Evolutionary conservation across 2,113 vertebrate species (phyloP).

Genomic region (Amazona vittata): DNA sequence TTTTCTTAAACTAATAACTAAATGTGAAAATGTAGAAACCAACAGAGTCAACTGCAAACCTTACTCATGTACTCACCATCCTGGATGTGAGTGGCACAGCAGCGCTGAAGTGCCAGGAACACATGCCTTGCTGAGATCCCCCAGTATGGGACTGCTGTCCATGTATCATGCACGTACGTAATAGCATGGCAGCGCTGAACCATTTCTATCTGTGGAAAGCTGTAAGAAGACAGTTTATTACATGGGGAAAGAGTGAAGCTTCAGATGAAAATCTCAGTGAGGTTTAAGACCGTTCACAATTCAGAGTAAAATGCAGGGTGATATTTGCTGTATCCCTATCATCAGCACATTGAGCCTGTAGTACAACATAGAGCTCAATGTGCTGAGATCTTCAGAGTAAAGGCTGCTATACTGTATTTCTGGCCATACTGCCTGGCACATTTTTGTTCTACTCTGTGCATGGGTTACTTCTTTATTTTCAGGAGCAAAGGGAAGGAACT

Average conservation of each 20-base stretch:
- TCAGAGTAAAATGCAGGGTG: background rate
- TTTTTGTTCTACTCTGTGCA: background rate
- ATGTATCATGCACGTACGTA: background rate
- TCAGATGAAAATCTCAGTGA: background rate
- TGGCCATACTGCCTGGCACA: background rate
- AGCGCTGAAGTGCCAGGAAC: background rate
- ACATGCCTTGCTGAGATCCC: background rate
- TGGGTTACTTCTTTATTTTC: background rate
- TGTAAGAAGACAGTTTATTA: background rate
- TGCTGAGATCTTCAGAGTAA: background rate
- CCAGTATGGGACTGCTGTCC: rapidly evolving
- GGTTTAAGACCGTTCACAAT: background rate
- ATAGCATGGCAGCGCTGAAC: background rate
- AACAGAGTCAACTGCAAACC: background rate
- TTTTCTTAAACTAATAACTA: background rate
- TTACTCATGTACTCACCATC: background rate
- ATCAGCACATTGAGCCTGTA: background rate
- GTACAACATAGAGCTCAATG: background rate
- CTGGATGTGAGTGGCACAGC: background rate
- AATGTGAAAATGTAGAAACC: background rate
- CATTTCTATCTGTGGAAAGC: background rate
- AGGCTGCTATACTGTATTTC: background rate
- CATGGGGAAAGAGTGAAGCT: background rate
- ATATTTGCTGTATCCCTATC: background rate
- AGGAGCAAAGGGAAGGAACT: background rate